Base-by-base conservation (phyloP, 2,797 vertebrate genomes). In the Tadarida brasiliensis region DNA sequence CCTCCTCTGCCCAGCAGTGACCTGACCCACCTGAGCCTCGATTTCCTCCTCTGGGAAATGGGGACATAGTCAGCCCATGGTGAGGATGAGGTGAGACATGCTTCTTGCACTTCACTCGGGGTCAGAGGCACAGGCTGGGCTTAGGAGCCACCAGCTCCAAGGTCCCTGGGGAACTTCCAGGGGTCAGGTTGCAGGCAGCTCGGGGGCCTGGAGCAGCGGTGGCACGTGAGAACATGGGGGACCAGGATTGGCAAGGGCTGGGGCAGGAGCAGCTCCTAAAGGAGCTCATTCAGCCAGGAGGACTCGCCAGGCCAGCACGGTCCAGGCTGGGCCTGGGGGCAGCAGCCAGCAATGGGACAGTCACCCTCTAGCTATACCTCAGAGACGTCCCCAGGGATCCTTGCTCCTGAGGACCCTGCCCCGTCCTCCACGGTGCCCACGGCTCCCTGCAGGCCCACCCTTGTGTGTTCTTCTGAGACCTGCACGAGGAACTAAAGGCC, bases 221-320 rank as follows among this genome's bases (percentile, higher is more conserved):
- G 35, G 59, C 59, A 33, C 49, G 30, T 16, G 63, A 67, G 74
- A 30, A 49, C 6, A 4, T 1, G 1, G 56, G 0, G 9, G 20
- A 44, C 8, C 26, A 3, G 7, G 24, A 20, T 0, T 4, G 54
- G 76, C 11, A 17, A 0, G 11, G 57, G 24, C 11, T 8, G 0
- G 5, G 57, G 33, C 1, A 7, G 56, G n/a, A 70, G 67, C 65
- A n/a, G 2, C 65, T 71, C 20, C 67, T 44, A 19, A 73, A 76
- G n/a, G 83, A 63, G 16, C 26, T 65, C 44, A 3, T 7, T 87
- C 12, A 28, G 33, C 28, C 35, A n/a, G 56, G 30, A 78, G 39
- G 57, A 59, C 49, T 47, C 47, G 4, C 57, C 61, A 61, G 26
- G 56, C 20, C 47, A 33, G 73, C 28, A 11, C 2, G 10, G 26